phyloP scores from a whole-genome alignment of 2,797 vertebrate genomes.

The Cirrhinus molitorella region DNA sequence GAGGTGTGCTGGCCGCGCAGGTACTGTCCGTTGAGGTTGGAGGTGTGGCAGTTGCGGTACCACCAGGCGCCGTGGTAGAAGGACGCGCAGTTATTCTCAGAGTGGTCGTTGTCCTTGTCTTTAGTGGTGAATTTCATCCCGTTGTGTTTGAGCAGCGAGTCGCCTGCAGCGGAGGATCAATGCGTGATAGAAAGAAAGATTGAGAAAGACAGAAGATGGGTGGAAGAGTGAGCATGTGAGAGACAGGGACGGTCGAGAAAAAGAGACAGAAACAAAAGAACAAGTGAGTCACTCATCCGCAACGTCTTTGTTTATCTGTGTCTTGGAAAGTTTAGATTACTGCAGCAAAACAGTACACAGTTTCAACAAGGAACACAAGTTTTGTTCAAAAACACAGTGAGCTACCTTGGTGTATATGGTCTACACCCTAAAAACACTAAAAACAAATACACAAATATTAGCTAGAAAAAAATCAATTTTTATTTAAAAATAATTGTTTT shows the following conservation, averaged over 20 bases:
- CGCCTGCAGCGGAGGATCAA: conserved; percentile 71
- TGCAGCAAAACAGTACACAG: conserved; percentile 5
- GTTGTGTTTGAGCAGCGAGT: conserved; percentile 92
- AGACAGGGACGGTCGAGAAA: conserved; percentile 14
- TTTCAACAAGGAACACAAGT: background rate
- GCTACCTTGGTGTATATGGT: background rate
- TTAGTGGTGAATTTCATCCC: conserved; percentile 95
- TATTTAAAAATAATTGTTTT: no score
- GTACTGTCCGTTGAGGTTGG: conserved; percentile 97
- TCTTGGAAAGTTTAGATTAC: conserved; percentile 15
- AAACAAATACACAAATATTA: background rate
- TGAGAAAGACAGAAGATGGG: conserved; percentile 35
- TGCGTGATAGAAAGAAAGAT: conserved; percentile 26
- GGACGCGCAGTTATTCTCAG: conserved; percentile 93
- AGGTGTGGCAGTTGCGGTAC: conserved; percentile 97
- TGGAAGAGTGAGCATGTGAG: conserved; percentile 21
- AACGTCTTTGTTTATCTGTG: conserved; percentile 1
- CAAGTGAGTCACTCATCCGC: conserved; percentile 33
- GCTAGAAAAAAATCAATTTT: no score
- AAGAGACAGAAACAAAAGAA: conserved; percentile 37
- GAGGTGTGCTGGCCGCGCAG: conserved; percentile 90
- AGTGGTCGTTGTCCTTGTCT: conserved; percentile 94
- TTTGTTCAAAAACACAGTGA: background rate
- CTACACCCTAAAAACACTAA: background rate
- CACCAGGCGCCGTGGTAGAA: conserved; percentile 97